These are phyloP conservation scores for Thalpophila matura DNA, from an alignment of 2,888 invertebrate genomes.

Conservation along the genomic window DNA sequence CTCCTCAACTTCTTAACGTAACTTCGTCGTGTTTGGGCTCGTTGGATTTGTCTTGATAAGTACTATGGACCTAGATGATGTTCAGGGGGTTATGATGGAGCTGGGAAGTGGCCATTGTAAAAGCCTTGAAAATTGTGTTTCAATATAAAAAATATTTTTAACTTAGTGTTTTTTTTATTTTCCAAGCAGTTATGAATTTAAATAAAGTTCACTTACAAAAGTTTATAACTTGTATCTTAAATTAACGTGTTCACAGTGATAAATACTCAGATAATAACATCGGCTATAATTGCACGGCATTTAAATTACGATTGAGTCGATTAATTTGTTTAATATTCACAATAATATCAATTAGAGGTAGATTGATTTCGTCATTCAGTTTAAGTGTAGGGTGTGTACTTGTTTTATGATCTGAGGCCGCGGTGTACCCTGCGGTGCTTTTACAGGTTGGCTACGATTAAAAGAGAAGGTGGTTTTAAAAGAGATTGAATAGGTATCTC, in stretches of 20 bases:
- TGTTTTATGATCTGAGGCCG: conserved; percentile 23
- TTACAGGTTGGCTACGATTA: conserved; percentile 9
- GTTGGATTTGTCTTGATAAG: too few relatives aligned
- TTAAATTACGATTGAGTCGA: conserved; percentile 57
- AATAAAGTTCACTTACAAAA: conserved; percentile 38
- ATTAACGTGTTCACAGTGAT: conserved; percentile 60
- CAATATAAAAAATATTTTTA: too few relatives aligned
- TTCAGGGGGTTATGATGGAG: too few relatives aligned
- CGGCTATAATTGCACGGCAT: conserved; percentile 57
- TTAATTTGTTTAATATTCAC: conserved; percentile 62
- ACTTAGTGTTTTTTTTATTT: too few relatives aligned
- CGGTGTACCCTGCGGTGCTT: conserved; percentile 21
- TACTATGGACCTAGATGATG: too few relatives aligned
- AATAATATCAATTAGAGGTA: conserved; percentile 56
- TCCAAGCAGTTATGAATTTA: background rate
- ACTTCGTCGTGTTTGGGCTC: too few relatives aligned
- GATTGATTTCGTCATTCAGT: conserved; percentile 53
- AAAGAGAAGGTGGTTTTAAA: background rate
- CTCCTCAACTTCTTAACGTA: too few relatives aligned
- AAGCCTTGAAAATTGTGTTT: too few relatives aligned
- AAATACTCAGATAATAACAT: conserved; percentile 54
- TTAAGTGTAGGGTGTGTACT: conserved; percentile 35
- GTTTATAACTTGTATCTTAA: conserved; percentile 53
- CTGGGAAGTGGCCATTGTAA: too few relatives aligned
- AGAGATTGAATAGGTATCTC: background rate